Conservation (phyloP, 2,888 invertebrate genomes). For the Dolichomitus sp. region DNA sequence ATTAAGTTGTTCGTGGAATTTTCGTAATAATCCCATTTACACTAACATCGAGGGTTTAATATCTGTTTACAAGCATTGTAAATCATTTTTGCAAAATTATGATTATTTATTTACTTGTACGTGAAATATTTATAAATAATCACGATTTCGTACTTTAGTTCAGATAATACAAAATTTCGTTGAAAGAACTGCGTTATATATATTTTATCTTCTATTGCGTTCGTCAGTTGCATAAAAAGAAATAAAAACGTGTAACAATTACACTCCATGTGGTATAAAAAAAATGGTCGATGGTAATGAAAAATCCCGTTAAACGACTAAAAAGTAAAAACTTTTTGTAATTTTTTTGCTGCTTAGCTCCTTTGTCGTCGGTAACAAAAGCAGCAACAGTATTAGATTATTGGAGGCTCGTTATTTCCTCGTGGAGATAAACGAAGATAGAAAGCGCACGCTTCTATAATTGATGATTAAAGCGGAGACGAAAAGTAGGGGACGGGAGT, state of each 20-base stretch:
- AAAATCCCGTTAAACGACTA: no score
- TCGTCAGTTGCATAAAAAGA: conserved; percentile 1
- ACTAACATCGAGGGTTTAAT: no score
- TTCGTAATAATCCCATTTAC: no score
- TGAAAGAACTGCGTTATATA: background rate
- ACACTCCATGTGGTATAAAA: background rate
- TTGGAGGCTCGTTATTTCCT: conserved; percentile 77
- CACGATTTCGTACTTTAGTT: no score
- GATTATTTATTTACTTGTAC: no score
- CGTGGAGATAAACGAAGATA: conserved; percentile 34
- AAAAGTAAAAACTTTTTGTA: background rate
- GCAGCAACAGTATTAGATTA: conserved; percentile 41
- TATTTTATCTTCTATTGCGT: background rate
- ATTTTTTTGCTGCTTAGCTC: background rate
- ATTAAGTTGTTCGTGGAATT: no score
- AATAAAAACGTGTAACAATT: conserved; percentile 6
- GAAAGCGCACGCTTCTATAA: conserved; percentile 67
- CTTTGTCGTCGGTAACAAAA: conserved; percentile 3
- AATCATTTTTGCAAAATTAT: no score
- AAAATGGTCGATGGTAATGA: background rate
- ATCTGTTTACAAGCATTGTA: no score
- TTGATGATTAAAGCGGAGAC: conserved; percentile 79
- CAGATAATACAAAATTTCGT: no score
- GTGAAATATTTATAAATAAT: no score
- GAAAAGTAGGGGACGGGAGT: conserved; percentile 27